Percentiles rank a stretch among this genome's conserved stretches.
Evolutionary conservation across 1,140 invertebrate species (phyloP).

Genomic region (Prorops nasuta): DNA sequence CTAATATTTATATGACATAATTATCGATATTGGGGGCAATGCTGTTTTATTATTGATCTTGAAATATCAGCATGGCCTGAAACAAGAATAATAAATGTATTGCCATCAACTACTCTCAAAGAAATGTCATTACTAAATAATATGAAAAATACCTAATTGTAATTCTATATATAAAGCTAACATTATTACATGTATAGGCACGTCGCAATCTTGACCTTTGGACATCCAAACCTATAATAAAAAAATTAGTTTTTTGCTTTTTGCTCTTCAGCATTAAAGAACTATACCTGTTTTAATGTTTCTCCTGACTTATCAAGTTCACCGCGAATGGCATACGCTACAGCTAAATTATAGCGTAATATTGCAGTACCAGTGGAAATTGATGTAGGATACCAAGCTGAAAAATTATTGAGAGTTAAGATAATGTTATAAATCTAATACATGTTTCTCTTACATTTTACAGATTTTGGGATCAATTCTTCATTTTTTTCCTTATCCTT

Average conservation of each 20-base stretch:
- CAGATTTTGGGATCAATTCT: conserved; percentile 39
- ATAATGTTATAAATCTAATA: background rate
- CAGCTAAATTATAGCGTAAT: conserved; percentile 78
- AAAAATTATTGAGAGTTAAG: conserved; percentile 22
- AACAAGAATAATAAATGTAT: too few species aligned
- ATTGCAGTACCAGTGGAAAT: conserved; percentile 66
- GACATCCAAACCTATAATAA: conserved; percentile 60
- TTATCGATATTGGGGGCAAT: conserved; percentile 45
- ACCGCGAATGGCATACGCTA: conserved; percentile 72
- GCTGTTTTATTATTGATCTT: conserved; percentile 46
- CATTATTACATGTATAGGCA: conserved; percentile 73
- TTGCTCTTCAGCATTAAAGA: conserved; percentile 4
- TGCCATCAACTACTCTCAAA: too few species aligned
- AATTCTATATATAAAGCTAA: conserved; percentile 73
- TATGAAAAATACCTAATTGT: conserved; percentile 60
- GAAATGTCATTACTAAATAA: conserved; percentile 2
- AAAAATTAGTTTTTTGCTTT: conserved; percentile 3
- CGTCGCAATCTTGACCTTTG: conserved; percentile 59
- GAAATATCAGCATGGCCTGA: conserved; percentile 39
- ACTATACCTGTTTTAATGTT: conserved; percentile 63
- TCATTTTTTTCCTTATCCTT: conserved; percentile 44
- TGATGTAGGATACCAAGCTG: conserved; percentile 71
- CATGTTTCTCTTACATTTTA: conserved; percentile 41
- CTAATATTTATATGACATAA: background rate
- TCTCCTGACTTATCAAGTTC: conserved; percentile 74